A percentile compares a stretch with the other conserved stretches of the same genome.
Conservation (phyloP, 92 coral and sea anemone genomes). For the Montipora capitata region DNA sequence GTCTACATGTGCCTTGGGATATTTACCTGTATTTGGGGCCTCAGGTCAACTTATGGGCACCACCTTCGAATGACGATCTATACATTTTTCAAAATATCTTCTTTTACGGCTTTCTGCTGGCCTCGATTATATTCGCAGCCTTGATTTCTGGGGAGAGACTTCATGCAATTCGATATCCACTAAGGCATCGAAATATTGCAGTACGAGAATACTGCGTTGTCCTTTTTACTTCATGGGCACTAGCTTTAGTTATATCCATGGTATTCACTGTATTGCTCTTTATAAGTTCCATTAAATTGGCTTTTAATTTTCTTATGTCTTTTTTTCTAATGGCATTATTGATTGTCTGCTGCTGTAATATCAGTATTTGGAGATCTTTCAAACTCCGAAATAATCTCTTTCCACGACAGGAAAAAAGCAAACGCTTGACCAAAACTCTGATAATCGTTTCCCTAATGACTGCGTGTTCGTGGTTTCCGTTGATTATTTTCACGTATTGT, state of each 20-base stretch:
- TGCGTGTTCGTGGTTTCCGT: neutral
- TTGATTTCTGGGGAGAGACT: conserved; percentile 8
- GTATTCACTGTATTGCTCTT: neutral
- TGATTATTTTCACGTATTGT: neutral
- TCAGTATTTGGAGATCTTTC: neutral
- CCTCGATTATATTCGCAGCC: conserved; percentile 1
- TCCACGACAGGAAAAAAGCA: neutral
- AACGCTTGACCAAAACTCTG: neutral
- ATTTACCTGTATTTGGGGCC: neutral
- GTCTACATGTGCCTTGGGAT: neutral
- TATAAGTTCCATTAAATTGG: neutral
- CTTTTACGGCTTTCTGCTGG: neutral
- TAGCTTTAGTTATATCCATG: neutral
- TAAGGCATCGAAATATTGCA: neutral
- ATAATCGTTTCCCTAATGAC: neutral
- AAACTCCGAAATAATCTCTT: neutral
- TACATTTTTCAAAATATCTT: neutral
- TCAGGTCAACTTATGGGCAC: neutral
- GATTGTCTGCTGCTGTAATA: neutral
- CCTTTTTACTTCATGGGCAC: neutral
- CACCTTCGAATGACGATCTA: neutral
- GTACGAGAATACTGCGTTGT: neutral
- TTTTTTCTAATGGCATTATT: neutral
- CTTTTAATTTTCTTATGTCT: neutral
- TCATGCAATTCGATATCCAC: neutral